Conservation (phyloP, 2,797 vertebrate genomes). For the Hippocampus kuda region DNA sequence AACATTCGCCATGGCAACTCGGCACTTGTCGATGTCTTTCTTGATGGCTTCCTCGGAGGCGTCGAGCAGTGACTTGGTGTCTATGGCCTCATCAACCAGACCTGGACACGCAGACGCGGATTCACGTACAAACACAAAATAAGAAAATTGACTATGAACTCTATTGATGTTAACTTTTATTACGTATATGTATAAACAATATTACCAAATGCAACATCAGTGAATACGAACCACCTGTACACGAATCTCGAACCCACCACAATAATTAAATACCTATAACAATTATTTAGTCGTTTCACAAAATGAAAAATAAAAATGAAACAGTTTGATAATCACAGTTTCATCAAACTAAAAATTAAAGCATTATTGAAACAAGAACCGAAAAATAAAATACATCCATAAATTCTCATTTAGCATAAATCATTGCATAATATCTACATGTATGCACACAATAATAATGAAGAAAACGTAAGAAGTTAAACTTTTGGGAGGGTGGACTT, state of each 20-base stretch:
- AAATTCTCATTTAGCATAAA: not conserved
- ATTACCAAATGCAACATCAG: too few species aligned
- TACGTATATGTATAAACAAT: too few species aligned
- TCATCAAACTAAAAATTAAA: not conserved
- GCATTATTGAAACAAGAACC: not conserved
- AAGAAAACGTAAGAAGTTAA: not conserved
- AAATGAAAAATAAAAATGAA: not conserved
- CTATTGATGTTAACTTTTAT: too few species aligned
- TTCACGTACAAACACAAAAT: constrained; percentile 8
- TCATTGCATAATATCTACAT: not conserved
- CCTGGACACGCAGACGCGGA: constrained; percentile 57
- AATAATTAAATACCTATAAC: too few species aligned
- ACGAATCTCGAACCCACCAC: too few species aligned
- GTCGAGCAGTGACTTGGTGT: constrained; percentile 91
- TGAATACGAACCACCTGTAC: too few species aligned
- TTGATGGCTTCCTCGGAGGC: constrained; percentile 98
- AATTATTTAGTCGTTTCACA: too few species aligned
- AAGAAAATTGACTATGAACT: too few species aligned
- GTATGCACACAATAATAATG: too few species aligned
- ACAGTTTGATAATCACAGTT: not conserved
- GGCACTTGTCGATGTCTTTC: constrained; percentile 96
- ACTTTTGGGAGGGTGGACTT: not conserved
- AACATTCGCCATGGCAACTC: constrained; percentile 95
- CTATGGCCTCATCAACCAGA: constrained; percentile 94
- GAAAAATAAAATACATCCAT: not conserved